Evolutionary conservation across 2,113 vertebrate genomes (phyloP), one percentile per base, ranked within the genome.

Genomic region (Protobothrops mucrosquamatus): DNA sequence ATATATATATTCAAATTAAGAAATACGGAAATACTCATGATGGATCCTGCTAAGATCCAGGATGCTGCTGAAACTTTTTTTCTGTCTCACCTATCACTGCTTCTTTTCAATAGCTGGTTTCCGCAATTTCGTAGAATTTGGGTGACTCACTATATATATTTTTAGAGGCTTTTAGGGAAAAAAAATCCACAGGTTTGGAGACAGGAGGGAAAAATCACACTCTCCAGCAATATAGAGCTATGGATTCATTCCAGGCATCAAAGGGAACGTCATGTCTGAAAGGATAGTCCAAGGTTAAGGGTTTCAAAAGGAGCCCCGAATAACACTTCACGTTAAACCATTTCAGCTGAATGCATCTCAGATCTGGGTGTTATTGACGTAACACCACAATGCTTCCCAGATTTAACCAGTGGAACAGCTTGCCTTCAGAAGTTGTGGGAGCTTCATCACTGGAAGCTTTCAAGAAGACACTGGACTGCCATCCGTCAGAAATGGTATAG

Each of bases 51-150:
- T n/a, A n/a, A n/a, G n/a, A n/a, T n/a, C n/a, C n/a, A n/a, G 1
- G 5, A 92, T 90, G 57, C 85, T 6, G 1, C 8, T 90, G 5
- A 89, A 93, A 39, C 89, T 93, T 26, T 59, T 18, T 92, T 46
- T 4, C 43, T 61, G 1, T 51, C 93, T 57, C 22, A 22, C 29
- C 54, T 23, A 43, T 10, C 55, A 59, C 55, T 43, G 54, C 54
- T 74, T 10, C 9, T 3, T 51, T n/a, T 55, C 57, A 89, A 93
- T 93, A 6, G 29, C 74, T 56, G 7, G 93, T 94, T 95, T 91
- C 34, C 24, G 55, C 8, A 85, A 15, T 81, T 92, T 43, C 39
- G 0, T 64, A 93, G 24, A 90, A 93, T 64, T n/a, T 2, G 81
- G 9, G 51, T 85, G 5, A 95, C 85, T 64, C n/a, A 12, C 46